These are phyloP conservation scores for Acleris laterana DNA, from an alignment of 2,888 invertebrate species.

Conservation along the genomic window DNA sequence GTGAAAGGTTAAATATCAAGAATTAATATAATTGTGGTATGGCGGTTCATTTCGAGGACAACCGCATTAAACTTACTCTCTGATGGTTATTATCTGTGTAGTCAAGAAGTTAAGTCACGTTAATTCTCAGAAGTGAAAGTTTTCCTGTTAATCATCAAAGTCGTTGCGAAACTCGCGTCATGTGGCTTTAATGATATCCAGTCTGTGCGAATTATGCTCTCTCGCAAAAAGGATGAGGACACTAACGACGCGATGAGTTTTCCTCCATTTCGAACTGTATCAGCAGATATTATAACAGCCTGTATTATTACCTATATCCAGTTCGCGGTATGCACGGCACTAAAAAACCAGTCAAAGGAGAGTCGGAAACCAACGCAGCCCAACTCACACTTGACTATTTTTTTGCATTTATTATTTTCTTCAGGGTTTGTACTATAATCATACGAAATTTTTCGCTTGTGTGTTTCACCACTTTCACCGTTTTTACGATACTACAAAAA, in stretches of 20 bases:
- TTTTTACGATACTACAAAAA: too few relatives aligned
- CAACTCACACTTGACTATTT: too few relatives aligned
- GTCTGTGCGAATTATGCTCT: slow-evolving; percentile 15
- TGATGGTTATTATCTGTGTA: slow-evolving; percentile 16
- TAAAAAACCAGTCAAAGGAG: not conserved
- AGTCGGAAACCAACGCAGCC: too few relatives aligned
- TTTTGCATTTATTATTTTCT: too few relatives aligned
- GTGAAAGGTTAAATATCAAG: not conserved
- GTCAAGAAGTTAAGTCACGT: slow-evolving; percentile 20
- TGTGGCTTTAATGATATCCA: slow-evolving; percentile 32
- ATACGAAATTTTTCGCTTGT: too few relatives aligned
- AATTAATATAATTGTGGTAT: slow-evolving; percentile 4
- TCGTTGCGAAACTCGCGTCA: slow-evolving; percentile 31
- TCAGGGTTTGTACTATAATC: too few relatives aligned
- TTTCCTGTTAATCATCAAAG: slow-evolving; percentile 32
- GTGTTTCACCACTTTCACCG: too few relatives aligned
- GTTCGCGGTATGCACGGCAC: slow-evolving; percentile 22
- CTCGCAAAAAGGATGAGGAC: slow-evolving; percentile 27
- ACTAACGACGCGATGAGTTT: slow-evolving; percentile 33
- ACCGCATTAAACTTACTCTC: slow-evolving; percentile 15
- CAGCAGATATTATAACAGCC: slow-evolving; percentile 22
- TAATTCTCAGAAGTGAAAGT: slow-evolving; percentile 36
- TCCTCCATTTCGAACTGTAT: slow-evolving; percentile 26
- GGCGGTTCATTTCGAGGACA: slow-evolving; percentile 2
- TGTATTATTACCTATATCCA: slow-evolving; percentile 14